Conservation (phyloP, 2,888 invertebrate genomes). For the Hydroisotoma schaefferi region DNA sequence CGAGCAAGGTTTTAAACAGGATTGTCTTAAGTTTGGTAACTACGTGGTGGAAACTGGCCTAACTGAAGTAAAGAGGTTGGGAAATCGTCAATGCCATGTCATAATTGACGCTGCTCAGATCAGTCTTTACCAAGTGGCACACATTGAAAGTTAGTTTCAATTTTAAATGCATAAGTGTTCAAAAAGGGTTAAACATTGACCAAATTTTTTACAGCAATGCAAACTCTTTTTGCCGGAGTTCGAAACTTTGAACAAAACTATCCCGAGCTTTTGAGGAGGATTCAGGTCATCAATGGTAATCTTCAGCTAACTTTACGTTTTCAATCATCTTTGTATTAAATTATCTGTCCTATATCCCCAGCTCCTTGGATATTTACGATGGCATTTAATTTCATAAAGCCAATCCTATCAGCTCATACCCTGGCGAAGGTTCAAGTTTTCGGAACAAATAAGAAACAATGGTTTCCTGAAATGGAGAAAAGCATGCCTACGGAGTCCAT, state of each 20-base stretch:
- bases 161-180: no score
- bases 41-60: constrained; percentile 17
- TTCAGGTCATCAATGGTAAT: constrained; percentile 8
- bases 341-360: constrained; percentile 3
- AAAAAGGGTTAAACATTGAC: no score
- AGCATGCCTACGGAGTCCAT: constrained; percentile 22
- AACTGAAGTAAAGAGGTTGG: constrained; percentile 2
- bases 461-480: constrained; percentile 20
- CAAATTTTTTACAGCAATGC: constrained; percentile 6
- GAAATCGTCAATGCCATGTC: constrained; percentile 12
- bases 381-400: constrained; percentile 28
- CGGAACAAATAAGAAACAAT: constrained; percentile 28
- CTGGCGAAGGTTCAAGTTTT: constrained; percentile 29
- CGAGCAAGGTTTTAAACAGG: constrained; percentile 24
- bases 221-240: constrained; percentile 22
- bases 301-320: not conserved
- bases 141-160: constrained; percentile 25
- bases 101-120: constrained; percentile 18
- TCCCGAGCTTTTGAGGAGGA: constrained; percentile 11
- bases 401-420: constrained; percentile 26
- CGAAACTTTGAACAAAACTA: constrained; percentile 30
- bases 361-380: constrained; percentile 32
- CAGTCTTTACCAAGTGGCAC: constrained; percentile 23
- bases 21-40: constrained; percentile 18
- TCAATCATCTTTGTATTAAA: not conserved